Evolutionary conservation across 2,888 invertebrate genomes (phyloP).

Genomic region (Campoplex nolae): DNA sequence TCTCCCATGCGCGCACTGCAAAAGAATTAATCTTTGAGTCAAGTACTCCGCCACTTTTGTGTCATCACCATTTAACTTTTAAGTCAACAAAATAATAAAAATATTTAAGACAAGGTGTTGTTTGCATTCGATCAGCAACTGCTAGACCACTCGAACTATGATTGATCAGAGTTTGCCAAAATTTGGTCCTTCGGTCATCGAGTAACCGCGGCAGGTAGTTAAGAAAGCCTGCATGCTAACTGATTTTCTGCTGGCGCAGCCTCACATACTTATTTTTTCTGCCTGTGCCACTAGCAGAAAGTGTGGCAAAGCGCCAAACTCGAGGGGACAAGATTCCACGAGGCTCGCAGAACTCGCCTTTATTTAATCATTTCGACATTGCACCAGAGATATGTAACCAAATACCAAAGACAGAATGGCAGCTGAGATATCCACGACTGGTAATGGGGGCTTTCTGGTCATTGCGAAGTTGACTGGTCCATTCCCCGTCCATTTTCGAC

Average conservation of each 20-base stretch:
- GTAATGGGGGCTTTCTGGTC: slow-evolving; percentile 25
- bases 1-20: slow-evolving; percentile 30
- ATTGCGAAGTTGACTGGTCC: slow-evolving; percentile 8
- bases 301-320: slow-evolving; percentile 14
- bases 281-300: neutral
- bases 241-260: slow-evolving; percentile 37
- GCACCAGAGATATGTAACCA: neutral
- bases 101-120: neutral
- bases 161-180: slow-evolving; percentile 50
- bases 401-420: slow-evolving; percentile 1
- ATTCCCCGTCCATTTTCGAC: slow-evolving; percentile 8
- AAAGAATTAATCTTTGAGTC: neutral
- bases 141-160: slow-evolving; percentile 1
- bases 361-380: neutral
- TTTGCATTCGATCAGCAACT: neutral
- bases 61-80: neutral
- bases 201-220: slow-evolving; percentile 30
- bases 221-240: slow-evolving; percentile 15
- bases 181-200: slow-evolving; percentile 7
- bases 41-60: neutral
- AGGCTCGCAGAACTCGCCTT: neutral
- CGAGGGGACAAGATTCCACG: neutral
- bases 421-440: slow-evolving; percentile 32
- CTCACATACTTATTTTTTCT: neutral
- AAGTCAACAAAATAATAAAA: neutral